phyloP scores from a whole-genome alignment of 2,888 invertebrate species.

The Cheilosia pagana region DNA sequence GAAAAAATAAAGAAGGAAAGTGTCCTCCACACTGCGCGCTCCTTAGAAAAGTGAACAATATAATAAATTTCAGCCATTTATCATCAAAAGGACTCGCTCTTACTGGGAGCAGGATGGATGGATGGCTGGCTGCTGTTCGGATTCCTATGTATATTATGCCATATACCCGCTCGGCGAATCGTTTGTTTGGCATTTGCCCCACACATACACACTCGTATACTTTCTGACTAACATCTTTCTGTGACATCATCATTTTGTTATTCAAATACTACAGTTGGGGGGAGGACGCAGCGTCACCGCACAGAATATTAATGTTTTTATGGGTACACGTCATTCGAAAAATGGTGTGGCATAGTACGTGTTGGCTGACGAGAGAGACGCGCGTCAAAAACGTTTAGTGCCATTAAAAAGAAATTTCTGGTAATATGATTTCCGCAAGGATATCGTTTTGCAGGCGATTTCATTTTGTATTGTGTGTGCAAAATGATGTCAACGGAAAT shows the following conservation, averaged over 20 bases:
- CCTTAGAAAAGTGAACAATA: constrained; percentile 69
- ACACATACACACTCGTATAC: constrained; percentile 6
- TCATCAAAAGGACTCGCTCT: constrained; percentile 67
- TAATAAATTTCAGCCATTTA: constrained; percentile 75
- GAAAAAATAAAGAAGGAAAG: constrained; percentile 2
- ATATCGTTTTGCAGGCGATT: constrained; percentile 74
- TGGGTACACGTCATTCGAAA: constrained; percentile 39
- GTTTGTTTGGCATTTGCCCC: constrained; percentile 54
- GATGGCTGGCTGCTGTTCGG: constrained; percentile 17
- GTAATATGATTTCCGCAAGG: constrained; percentile 75
- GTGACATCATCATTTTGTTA: constrained; percentile 74
- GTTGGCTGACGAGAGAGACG: constrained; percentile 12
- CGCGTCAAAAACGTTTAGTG: constrained; percentile 68
- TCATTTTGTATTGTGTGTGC: constrained; percentile 60
- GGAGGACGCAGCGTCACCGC: background rate
- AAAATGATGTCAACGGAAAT: constrained; percentile 63
- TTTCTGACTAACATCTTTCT: constrained; percentile 56
- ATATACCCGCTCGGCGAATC: constrained; percentile 50
- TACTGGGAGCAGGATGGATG: constrained; percentile 2
- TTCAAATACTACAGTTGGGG: constrained; percentile 59
- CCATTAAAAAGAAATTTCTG: constrained; percentile 74
- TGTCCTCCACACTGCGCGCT: constrained; percentile 19
- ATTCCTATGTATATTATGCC: constrained; percentile 29
- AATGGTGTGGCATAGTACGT: background rate
- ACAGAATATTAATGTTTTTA: constrained; percentile 68